Base-by-base conservation (phyloP, 2,113 vertebrate species). In the Thalassoma bifasciatum region DNA sequence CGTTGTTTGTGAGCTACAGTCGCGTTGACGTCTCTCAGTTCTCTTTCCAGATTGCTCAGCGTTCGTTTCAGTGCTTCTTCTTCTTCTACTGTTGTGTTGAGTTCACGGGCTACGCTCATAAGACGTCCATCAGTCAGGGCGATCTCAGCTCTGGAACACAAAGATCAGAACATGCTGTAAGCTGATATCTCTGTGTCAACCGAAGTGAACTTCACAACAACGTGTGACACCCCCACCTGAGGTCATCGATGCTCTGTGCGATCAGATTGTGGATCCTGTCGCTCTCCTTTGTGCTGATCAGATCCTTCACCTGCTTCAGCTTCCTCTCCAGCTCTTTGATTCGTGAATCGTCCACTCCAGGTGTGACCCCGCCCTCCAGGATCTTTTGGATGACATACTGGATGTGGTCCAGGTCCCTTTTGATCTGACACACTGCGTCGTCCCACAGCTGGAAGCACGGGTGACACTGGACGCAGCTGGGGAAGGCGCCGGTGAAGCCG, bases 361-460 rank as follows among this genome's bases (percentile, higher is more conserved):
- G 77, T 0, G 62, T 12, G 1, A 89, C 51, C 0, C 83, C 89
- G 2, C 86, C 90, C 21, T 95, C 90, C 77, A 50, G 42, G 54
- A 97, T 93, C 8, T 78, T 87, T 10, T 65, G 52, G 0, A 89
- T 84, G 1, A 74, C 72, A 5, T 69, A 47, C 53, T 86, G 72
- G 24, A 96, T 77, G 53, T 36, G 77, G 1, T 58, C 91, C 79
- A 97, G 88, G 66, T 92, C 50, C 0, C 88, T 73, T 38, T 1
- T 81, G 3, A 97, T 75, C 76, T 90, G 85, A 72, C 76, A 89
- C 58, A 96, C 58, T 0, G 60, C 40, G 0, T 76, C 81, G 21
- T 97, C 95, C 96, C 95, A 97, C 59, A 77, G 93, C 72, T 90
- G 81, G n/a, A 97, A 98, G 91, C 96, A 98, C 34, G 93, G 84